phyloP scores from a whole-genome alignment of 2,113 vertebrate genomes.

The Corythornis cristatus region DNA sequence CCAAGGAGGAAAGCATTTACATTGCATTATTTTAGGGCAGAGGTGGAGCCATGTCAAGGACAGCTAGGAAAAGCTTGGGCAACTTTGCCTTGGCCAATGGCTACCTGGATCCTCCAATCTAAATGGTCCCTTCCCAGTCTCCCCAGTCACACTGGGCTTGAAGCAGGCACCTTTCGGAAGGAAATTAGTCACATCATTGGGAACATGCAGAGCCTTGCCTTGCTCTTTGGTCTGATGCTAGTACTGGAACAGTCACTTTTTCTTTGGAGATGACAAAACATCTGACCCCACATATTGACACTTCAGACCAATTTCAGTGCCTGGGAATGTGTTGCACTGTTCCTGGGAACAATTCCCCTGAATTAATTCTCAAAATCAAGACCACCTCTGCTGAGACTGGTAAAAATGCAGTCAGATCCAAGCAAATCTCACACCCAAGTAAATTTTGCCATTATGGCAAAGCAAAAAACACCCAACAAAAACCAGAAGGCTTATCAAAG shows the following conservation, averaged over 20 bases:
- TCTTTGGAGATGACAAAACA: background rate
- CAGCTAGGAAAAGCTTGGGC: background rate
- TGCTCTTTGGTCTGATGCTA: background rate
- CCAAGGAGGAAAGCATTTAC: background rate
- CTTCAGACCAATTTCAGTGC: background rate
- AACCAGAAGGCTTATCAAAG: background rate
- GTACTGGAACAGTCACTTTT: background rate
- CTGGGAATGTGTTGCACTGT: background rate
- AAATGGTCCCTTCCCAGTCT: background rate
- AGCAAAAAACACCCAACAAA: background rate
- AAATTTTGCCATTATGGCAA: background rate
- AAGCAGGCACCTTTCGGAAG: background rate
- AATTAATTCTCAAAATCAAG: background rate
- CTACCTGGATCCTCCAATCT: background rate
- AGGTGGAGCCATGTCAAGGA: background rate
- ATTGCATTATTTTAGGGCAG: background rate
- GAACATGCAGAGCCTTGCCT: background rate
- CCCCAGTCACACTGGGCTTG: accelerated
- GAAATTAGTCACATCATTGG: background rate
- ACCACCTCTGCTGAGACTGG: background rate
- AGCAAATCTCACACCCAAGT: background rate
- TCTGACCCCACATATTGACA: background rate
- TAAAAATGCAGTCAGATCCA: background rate
- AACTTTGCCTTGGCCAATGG: background rate
- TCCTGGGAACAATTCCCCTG: background rate